Evolutionary conservation across 2,113 vertebrate genomes (phyloP).

Genomic region (Melanerpes aurifrons): DNA sequence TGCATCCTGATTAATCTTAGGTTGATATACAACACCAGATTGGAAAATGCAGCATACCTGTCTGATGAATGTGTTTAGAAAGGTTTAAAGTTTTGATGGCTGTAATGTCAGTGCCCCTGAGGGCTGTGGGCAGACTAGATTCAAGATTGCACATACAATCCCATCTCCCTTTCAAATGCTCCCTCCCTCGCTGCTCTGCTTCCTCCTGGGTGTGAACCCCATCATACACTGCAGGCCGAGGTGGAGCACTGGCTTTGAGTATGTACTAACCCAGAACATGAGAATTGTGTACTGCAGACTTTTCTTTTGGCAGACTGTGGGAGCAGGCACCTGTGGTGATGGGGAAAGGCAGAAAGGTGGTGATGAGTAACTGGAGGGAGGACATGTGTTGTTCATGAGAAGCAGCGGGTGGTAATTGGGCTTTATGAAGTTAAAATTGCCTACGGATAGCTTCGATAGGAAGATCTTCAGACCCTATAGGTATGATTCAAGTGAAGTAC

Average conservation of each 20-base stretch:
- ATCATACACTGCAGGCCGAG: fast-evolving
- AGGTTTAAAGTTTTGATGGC: background rate
- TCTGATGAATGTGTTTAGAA: slow-evolving; percentile 20
- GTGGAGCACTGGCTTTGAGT: background rate
- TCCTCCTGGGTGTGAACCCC: background rate
- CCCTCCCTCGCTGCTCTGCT: background rate
- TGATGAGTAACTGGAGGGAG: background rate
- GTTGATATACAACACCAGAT: background rate
- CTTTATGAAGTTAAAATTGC: background rate
- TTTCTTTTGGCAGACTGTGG: background rate
- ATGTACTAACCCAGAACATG: background rate
- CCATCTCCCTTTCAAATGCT: background rate
- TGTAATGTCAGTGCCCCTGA: slow-evolving; percentile 22
- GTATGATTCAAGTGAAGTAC: background rate
- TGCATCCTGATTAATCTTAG: slow-evolving; percentile 22
- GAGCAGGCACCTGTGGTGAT: fast-evolving
- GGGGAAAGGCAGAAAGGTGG: background rate
- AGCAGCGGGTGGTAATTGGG: background rate
- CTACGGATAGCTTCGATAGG: background rate
- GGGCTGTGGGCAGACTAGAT: background rate
- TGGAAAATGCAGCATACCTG: background rate
- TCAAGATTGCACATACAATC: background rate
- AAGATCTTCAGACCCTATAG: background rate
- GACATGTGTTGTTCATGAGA: fast-evolving
- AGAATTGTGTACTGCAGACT: background rate